Conservation (phyloP, 23 tunicate species). For the Clavelina lepadiformis region DNA sequence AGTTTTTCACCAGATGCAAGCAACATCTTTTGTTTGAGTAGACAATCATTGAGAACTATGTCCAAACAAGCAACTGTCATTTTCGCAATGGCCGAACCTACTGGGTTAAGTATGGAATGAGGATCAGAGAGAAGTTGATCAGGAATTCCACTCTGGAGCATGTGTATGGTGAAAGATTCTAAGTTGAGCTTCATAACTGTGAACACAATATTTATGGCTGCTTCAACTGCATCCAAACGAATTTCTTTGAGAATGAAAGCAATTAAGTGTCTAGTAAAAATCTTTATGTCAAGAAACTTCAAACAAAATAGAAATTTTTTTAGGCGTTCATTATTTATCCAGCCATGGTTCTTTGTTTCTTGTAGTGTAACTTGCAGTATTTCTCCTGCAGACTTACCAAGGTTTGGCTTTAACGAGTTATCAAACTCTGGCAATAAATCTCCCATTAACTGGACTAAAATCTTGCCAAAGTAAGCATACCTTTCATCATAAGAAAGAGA, state of each 20-base stretch:
- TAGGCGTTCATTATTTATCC: conserved; percentile 19
- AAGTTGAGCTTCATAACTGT: conserved; percentile 48
- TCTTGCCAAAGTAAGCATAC: conserved; percentile 10
- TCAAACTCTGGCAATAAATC: conserved; percentile 18
- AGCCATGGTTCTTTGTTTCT: conserved; percentile 18
- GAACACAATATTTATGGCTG: conserved; percentile 31
- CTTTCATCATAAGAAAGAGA: conserved; percentile 26
- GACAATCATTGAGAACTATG: conserved; percentile 35
- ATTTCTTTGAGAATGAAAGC: conserved; percentile 34
- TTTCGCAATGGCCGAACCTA: conserved; percentile 43
- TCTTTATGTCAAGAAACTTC: conserved; percentile 18
- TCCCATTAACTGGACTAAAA: conserved; percentile 7
- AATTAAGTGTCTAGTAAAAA: conserved; percentile 39
- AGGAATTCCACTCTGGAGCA: conserved; percentile 46
- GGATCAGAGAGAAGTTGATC: conserved; percentile 29
- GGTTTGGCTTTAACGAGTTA: not conserved
- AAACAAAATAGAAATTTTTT: conserved; percentile 14
- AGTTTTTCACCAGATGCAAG: not conserved
- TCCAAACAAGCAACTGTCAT: conserved; percentile 62
- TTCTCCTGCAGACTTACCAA: not conserved
- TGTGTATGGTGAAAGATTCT: conserved; percentile 34
- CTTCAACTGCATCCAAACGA: conserved; percentile 18
- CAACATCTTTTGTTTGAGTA: conserved; percentile 43
- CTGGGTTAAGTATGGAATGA: conserved; percentile 31
- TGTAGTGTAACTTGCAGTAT: conserved; percentile 12